A percentile compares a stretch with the other conserved stretches of the same genome.
These are phyloP conservation scores for Galendromus occidentalis DNA, from an alignment of 1,140 invertebrate genomes.

Conservation along the genomic window DNA sequence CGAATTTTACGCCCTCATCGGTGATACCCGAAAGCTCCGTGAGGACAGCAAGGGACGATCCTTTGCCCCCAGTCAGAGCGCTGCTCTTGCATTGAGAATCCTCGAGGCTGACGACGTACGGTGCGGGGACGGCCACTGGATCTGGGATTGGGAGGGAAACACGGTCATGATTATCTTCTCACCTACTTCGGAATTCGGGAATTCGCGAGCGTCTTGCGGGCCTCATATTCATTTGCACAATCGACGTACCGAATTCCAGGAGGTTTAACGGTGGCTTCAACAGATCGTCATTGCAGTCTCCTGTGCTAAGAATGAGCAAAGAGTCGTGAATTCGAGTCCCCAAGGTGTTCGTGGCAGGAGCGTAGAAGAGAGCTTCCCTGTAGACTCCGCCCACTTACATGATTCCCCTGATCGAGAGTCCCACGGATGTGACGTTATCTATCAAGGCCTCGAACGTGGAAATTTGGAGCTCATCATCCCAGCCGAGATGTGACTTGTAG, in stretches of 20 bases:
- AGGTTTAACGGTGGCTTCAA: neutral
- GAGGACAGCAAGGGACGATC: slow-evolving; percentile 42
- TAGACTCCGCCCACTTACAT: neutral
- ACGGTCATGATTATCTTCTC: too few relatives aligned
- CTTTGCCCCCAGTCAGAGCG: slow-evolving; percentile 46
- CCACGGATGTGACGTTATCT: neutral
- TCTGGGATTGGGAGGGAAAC: too few relatives aligned
- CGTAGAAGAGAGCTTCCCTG: neutral
- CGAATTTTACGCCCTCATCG: neutral
- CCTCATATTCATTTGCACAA: too few relatives aligned
- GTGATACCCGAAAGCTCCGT: slow-evolving; percentile 18
- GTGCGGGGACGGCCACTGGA: neutral
- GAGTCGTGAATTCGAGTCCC: neutral
- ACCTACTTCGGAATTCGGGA: too few relatives aligned
- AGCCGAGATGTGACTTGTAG: neutral
- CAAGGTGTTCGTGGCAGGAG: neutral
- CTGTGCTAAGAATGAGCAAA: neutral
- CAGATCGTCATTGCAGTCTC: neutral
- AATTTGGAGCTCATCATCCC: neutral
- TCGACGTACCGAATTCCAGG: slow-evolving; percentile 2
- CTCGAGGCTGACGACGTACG: slow-evolving; percentile 30
- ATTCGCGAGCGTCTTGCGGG: too few relatives aligned
- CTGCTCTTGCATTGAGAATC: slow-evolving; percentile 29
- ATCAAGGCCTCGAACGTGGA: neutral
- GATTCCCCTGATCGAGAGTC: neutral